Base-by-base conservation (phyloP, 2,888 invertebrate genomes). In the Willowsia nigromaculata region DNA sequence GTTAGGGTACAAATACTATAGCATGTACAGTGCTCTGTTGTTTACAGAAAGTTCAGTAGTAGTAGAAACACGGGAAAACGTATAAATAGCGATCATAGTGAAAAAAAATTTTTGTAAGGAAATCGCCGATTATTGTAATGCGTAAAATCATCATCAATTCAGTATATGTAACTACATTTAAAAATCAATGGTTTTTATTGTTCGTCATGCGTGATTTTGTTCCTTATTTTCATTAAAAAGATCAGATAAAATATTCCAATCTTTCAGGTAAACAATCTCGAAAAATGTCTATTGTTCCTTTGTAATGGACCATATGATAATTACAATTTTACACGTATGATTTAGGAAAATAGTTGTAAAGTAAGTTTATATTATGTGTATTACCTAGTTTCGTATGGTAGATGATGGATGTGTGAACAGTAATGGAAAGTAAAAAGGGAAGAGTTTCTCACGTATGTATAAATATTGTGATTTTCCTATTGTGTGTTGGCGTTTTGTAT, bases 201-300 rank as follows among this genome's bases (percentile, higher is more conserved):
- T 47, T 47, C 74, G 47, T 74, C 43, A 74, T 74, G 74, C 74
- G 56, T 80, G 27, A 1, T 80, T 80, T 80, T 53, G 59, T 81
- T 81, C 43, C 53, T 37, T 62, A 15, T 25, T 81, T 56, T 37
- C 40, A 74, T 43, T 18, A 43, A 74, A 47, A 43, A 9, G 74
- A 74, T 25, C 15, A 25, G 25, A 74, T 74, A 74, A 74, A 74
- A 74, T 74, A 25, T 68, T 33, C 33, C 50, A 78, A 78, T 59
- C 81, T 81, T 59, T 81, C 81, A 81, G 74, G 74, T 74, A 74
- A 74, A 81, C 74, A 74, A 74, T 74, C 74, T 74, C 74, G 47
- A 74, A 74, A 71, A 84, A 84, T 84, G 68, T 84, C 84, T 74
- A 84, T 65, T 50, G 83, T 83, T 83, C 33, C 83, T 47, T 83